Percentiles rank a stretch among this genome's conserved stretches.
Conservation (phyloP, 2,888 invertebrate genomes). For the Caenorhabditis angaria region DNA sequence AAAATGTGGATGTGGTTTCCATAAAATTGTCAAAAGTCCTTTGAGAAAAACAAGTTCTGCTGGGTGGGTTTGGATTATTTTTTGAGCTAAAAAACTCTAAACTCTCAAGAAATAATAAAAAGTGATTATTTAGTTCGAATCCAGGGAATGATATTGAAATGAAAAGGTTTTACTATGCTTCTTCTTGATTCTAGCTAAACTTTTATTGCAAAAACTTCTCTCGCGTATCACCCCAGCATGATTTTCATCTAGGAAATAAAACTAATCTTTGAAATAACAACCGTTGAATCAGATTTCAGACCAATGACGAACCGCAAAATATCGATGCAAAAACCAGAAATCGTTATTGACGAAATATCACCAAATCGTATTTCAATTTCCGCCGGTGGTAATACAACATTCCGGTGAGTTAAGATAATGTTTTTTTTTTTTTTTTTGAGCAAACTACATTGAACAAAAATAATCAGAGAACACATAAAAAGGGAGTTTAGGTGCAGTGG, state of each 20-base stretch:
- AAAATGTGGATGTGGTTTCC: slow-evolving; percentile 63
- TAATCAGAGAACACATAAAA: not conserved
- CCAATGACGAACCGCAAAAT: slow-evolving; percentile 57
- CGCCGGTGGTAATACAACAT: slow-evolving; percentile 69
- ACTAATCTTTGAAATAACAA: not conserved
- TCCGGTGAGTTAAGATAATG: slow-evolving; percentile 50
- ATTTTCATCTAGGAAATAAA: not conserved
- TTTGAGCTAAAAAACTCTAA: not conserved
- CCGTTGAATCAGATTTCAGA: slow-evolving; percentile 35
- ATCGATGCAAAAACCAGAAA: slow-evolving; percentile 68
- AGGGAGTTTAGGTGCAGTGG: not conserved
- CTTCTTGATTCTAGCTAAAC: not conserved
- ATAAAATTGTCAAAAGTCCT: slow-evolving; percentile 59
- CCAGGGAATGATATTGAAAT: not conserved
- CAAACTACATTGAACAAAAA: not conserved
- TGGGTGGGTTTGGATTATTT: slow-evolving; percentile 40
- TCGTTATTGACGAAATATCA: slow-evolving; percentile 70
- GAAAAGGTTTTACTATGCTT: slow-evolving; percentile 31
- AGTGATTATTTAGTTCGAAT: slow-evolving; percentile 19
- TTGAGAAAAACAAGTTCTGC: slow-evolving; percentile 48
- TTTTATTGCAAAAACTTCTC: no score
- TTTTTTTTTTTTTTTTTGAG: not conserved
- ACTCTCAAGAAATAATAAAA: no score
- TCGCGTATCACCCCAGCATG: not conserved
- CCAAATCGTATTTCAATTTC: slow-evolving; percentile 66